Percentiles rank a stretch among this genome's conserved stretches.
These are phyloP conservation scores for Agrenia bidenticulata DNA, from an alignment of 2,888 invertebrate species.

Conservation along the genomic window DNA sequence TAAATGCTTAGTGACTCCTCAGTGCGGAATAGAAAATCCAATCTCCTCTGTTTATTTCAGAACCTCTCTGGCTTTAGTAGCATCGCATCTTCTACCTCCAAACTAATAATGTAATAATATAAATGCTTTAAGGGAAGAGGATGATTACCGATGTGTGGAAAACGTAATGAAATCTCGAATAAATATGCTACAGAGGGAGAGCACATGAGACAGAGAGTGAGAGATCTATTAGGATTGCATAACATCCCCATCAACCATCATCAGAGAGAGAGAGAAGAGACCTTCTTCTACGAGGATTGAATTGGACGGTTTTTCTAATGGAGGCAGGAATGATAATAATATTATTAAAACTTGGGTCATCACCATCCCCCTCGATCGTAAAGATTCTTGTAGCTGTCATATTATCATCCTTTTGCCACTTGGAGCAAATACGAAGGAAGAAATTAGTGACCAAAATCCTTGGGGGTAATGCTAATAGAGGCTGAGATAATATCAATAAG, in stretches of 20 bases:
- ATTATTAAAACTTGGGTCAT: background rate
- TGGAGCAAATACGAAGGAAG: background rate
- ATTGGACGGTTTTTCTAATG: background rate
- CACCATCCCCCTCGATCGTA: background rate
- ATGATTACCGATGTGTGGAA: conserved; percentile 9
- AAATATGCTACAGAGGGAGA: background rate
- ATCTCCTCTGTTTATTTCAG: too few relatives aligned
- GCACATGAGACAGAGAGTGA: too few relatives aligned
- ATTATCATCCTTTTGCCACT: too few relatives aligned
- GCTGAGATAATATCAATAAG: too few relatives aligned
- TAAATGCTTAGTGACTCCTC: too few relatives aligned
- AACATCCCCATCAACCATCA: background rate
- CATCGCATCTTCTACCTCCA: too few relatives aligned
- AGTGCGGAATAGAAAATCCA: too few relatives aligned
- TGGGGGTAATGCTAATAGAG: too few relatives aligned
- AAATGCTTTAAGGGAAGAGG: background rate
- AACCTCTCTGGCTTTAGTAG: too few relatives aligned
- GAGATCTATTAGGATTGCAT: background rate
- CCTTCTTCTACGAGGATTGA: background rate
- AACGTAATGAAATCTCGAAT: conserved; percentile 5
- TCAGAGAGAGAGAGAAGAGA: too few relatives aligned
- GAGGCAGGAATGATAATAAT: background rate
- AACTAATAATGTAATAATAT: background rate
- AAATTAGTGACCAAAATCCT: background rate
- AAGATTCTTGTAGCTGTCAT: too few relatives aligned